Evolutionary conservation across 2,888 invertebrate species (phyloP).

Genomic region (Toxonevra muliebris): DNA sequence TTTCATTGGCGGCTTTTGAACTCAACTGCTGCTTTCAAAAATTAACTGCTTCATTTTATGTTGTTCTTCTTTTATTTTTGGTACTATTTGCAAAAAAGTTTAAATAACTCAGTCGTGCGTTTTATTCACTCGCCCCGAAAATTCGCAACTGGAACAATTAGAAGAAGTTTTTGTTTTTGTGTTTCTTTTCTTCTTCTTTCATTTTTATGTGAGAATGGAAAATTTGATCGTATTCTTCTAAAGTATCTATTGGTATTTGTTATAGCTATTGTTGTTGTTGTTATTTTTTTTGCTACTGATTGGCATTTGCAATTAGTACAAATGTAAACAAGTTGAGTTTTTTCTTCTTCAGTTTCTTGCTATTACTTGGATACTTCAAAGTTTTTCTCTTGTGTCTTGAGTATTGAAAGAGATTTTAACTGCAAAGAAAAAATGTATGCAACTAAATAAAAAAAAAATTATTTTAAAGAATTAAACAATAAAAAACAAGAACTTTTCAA

Average conservation of each 20-base stretch:
- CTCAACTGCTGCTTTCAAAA: background rate
- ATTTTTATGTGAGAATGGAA: too few relatives aligned
- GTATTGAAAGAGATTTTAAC: too few relatives aligned
- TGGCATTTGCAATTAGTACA: conserved; percentile 62
- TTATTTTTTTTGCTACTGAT: conserved; percentile 51
- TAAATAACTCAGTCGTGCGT: conserved; percentile 61
- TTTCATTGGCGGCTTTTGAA: background rate
- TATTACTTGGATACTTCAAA: background rate
- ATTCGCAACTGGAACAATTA: too few relatives aligned
- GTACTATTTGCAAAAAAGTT: conserved; percentile 53
- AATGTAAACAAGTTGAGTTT: conserved; percentile 51
- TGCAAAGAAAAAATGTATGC: too few relatives aligned
- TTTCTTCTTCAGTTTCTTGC: background rate
- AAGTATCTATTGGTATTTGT: background rate
- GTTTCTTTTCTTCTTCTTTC: too few relatives aligned
- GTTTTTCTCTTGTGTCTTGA: background rate
- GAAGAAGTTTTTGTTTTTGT: too few relatives aligned
- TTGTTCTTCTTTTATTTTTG: conserved; percentile 32
- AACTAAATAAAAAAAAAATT: too few relatives aligned
- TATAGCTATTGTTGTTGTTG: background rate
- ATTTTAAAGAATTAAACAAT: too few relatives aligned
- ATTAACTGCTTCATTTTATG: conserved; percentile 1
- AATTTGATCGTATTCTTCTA: too few relatives aligned
- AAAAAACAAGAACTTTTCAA: background rate
- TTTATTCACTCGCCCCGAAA: conserved; percentile 17